Percentiles rank a stretch among this genome's conserved stretches.
Evolutionary conservation across 2,797 vertebrate species (phyloP).

Genomic region (Anas bernieri): DNA sequence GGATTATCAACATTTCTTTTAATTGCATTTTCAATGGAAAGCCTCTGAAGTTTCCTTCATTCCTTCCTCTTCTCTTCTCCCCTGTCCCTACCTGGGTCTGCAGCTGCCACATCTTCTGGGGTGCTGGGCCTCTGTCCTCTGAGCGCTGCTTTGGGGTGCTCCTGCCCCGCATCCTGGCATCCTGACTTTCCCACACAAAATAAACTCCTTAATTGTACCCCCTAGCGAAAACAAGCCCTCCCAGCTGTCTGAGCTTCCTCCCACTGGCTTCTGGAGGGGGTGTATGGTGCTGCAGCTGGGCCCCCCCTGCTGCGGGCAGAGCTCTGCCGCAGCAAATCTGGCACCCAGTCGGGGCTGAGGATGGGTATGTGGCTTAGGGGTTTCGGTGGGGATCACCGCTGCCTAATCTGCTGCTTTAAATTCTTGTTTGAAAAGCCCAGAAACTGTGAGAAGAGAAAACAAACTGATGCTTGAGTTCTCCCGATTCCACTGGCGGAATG

Average conservation of each 20-base stretch:
- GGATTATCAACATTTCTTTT: not conserved
- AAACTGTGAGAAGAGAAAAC: not conserved
- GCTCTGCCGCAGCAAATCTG: no score
- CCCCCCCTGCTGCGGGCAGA: not conserved
- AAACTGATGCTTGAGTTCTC: not conserved
- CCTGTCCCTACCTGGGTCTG: rapidly evolving
- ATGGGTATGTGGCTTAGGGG: not conserved
- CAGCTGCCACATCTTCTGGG: not conserved
- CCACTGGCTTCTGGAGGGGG: not conserved
- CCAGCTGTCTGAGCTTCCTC: not conserved
- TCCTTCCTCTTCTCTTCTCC: not conserved
- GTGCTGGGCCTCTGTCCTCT: not conserved
- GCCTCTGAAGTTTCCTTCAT: not conserved
- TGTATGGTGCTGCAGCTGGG: no score
- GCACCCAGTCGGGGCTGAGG: not conserved
- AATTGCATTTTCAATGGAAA: not conserved
- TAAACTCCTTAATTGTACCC: not conserved
- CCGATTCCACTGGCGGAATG: not conserved
- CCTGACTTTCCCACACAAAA: no score
- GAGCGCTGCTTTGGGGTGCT: not conserved
- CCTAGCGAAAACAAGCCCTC: not conserved
- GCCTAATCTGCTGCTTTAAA: not conserved
- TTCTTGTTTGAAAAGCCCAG: not conserved
- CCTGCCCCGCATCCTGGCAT: not conserved
- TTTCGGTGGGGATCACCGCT: not conserved